These are phyloP conservation scores for Thymallus thymallus DNA, from an alignment of 2,113 vertebrate species.

Conservation along the genomic window DNA sequence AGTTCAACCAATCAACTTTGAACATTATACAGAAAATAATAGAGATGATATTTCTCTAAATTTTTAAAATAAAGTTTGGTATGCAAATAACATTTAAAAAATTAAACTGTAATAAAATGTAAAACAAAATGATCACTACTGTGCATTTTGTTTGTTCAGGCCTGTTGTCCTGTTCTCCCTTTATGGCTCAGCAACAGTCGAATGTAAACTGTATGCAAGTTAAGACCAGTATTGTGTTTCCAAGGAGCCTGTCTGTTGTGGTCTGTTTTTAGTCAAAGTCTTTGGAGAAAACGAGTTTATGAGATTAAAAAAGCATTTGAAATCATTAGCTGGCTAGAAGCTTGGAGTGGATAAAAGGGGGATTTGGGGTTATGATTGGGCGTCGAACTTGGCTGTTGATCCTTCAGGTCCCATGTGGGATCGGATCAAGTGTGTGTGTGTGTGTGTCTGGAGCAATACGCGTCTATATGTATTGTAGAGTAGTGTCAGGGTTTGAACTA, in stretches of 20 bases:
- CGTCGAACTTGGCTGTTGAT: not conserved
- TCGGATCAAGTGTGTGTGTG: slow-evolving; percentile 1
- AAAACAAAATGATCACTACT: too few relatives aligned
- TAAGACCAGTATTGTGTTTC: not conserved
- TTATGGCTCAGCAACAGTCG: not conserved
- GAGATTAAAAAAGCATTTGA: not conserved
- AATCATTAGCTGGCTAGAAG: not conserved
- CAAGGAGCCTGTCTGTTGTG: not conserved
- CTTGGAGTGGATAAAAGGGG: too few relatives aligned
- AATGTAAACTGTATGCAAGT: not conserved
- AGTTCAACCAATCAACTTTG: too few relatives aligned
- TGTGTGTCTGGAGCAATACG: not conserved
- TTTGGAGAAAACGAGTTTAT: too few relatives aligned
- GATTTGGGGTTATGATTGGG: not conserved
- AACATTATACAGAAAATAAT: too few relatives aligned
- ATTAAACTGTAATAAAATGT: too few relatives aligned
- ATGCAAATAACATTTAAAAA: too few relatives aligned
- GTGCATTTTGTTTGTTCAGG: too few relatives aligned
- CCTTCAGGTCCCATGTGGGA: not conserved
- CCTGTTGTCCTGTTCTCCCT: too few relatives aligned
- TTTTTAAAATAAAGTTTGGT: too few relatives aligned
- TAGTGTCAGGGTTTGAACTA: not conserved
- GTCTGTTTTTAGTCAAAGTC: not conserved
- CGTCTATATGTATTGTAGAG: not conserved
- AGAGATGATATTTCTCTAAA: too few relatives aligned